These are phyloP conservation scores for Phylloscopus trochiloides DNA, from an alignment of 2,113 vertebrate species.

Conservation along the genomic window DNA sequence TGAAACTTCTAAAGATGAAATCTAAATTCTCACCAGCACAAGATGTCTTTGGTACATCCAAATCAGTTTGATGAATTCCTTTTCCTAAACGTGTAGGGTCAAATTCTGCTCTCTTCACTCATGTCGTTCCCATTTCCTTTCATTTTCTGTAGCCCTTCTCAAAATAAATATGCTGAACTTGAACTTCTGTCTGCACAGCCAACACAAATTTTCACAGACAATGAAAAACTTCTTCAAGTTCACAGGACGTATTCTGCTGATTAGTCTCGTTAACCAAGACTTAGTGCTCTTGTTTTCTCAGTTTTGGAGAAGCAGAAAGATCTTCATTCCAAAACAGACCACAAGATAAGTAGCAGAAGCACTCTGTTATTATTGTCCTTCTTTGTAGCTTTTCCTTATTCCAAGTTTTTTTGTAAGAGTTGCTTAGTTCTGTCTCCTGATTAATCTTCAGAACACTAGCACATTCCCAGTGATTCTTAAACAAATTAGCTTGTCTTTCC, in stretches of 20 bases:
- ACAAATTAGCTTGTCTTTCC: not conserved
- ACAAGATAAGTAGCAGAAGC: not conserved
- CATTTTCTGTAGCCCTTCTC: not conserved
- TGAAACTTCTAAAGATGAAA: not conserved
- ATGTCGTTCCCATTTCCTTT: not conserved
- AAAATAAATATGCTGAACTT: slow-evolving; percentile 33
- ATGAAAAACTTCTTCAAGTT: slow-evolving; percentile 1
- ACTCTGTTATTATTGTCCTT: not conserved
- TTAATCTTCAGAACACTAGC: not conserved
- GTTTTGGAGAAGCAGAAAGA: not conserved
- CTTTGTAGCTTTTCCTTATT: not conserved
- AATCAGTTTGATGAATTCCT: not conserved
- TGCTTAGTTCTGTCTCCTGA: not conserved
- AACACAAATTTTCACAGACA: slow-evolving; percentile 22
- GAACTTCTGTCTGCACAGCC: not conserved
- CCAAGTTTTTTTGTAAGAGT: not conserved
- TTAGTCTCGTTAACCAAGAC: not conserved
- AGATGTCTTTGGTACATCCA: not conserved
- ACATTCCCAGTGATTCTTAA: not conserved
- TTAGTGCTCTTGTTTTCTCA: not conserved
- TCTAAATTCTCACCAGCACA: not conserved
- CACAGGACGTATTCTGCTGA: not conserved
- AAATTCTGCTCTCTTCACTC: not conserved
- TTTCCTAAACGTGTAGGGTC: not conserved
- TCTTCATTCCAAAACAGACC: not conserved